Evolutionary conservation across 2,888 invertebrate species (phyloP).

Genomic region (Incurvaria masculella): DNA sequence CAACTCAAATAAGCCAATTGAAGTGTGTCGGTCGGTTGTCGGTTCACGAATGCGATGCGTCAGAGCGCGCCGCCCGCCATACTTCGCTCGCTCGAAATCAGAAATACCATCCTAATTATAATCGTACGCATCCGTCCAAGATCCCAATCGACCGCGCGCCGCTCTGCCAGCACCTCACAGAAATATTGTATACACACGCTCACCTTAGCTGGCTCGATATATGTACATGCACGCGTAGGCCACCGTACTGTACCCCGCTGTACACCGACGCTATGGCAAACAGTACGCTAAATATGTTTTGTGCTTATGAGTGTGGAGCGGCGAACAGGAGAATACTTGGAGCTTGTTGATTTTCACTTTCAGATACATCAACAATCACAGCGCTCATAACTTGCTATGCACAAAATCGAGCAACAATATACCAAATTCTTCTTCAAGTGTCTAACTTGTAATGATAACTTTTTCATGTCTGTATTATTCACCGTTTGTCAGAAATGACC

Average conservation of each 20-base stretch:
- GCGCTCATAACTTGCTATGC: too few species aligned
- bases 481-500: too few species aligned
- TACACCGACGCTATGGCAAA: neutral
- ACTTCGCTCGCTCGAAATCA: slow-evolving; percentile 53
- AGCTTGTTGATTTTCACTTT: too few species aligned
- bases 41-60: neutral
- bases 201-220: neutral
- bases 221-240: neutral
- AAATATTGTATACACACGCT: neutral
- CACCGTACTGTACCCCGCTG: too few species aligned
- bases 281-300: neutral
- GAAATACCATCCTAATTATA: slow-evolving; percentile 59
- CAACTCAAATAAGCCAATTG: neutral
- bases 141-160: slow-evolving; percentile 48
- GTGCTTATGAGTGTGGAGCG: neutral
- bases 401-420: too few species aligned
- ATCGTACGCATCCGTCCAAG: slow-evolving; percentile 54
- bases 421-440: too few species aligned
- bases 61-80: slow-evolving; percentile 40
- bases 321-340: too few species aligned
- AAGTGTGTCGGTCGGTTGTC: neutral
- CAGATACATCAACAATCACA: too few species aligned
- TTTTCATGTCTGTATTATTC: too few species aligned
- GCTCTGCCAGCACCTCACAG: slow-evolving; percentile 18
- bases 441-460: too few species aligned